Conservation (phyloP, 2,888 invertebrate species). For the Metellina segmentata region DNA sequence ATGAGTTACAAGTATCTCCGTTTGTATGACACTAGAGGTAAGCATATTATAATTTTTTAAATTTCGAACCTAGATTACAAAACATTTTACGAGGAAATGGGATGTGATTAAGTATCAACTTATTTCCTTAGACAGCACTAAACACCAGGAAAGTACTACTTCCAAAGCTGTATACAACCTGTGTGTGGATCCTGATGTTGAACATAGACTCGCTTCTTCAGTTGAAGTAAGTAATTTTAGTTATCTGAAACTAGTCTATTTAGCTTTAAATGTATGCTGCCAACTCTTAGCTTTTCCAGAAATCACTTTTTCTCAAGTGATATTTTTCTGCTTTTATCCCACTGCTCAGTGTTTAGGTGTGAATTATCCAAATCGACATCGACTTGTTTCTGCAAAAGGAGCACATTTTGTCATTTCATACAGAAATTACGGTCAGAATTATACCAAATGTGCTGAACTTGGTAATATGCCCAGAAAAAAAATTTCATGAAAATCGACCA, state of each 20-base stretch:
- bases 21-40: slow-evolving; percentile 94
- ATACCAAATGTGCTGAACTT: too few relatives aligned
- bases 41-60: slow-evolving; percentile 67
- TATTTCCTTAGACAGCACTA: slow-evolving; percentile 84
- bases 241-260: not conserved
- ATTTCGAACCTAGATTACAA: not conserved
- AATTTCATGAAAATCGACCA: too few relatives aligned
- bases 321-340: not conserved
- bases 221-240: slow-evolving; percentile 83
- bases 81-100: not conserved
- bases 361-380: too few relatives aligned
- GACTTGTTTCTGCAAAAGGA: too few relatives aligned
- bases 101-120: not conserved
- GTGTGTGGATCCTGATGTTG: slow-evolving; percentile 88
- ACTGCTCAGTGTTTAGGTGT: not conserved
- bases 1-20: slow-evolving; percentile 94
- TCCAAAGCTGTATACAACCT: slow-evolving; percentile 93
- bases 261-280: not conserved
- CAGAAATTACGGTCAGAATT: too few relatives aligned
- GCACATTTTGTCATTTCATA: too few relatives aligned
- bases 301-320: not conserved
- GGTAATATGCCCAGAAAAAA: too few relatives aligned
- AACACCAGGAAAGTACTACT: slow-evolving; percentile 85
- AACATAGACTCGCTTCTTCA: slow-evolving; percentile 91
- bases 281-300: not conserved